A percentile compares a stretch with the other conserved stretches of the same genome.
Conservation (phyloP, 2,797 vertebrate genomes). For the Lagothrix lagotricha region DNA sequence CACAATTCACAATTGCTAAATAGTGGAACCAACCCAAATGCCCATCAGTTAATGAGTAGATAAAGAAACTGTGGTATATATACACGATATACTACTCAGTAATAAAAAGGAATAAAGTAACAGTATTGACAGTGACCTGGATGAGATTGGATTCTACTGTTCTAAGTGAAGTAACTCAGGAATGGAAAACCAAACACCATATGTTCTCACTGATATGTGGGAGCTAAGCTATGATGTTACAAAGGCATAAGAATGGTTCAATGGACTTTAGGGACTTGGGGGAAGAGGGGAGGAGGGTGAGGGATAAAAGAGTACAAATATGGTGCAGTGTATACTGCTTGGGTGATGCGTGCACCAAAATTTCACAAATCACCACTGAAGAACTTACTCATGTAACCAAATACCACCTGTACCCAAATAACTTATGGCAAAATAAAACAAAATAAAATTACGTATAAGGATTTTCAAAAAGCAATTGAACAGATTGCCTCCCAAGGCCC, state of each 20-base stretch:
- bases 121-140: no score
- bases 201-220: no score
- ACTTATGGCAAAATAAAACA: neutral
- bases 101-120: no score
- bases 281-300: no score
- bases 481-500: neutral
- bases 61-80: neutral
- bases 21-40: neutral
- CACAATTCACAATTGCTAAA: neutral
- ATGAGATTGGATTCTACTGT: no score
- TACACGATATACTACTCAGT: no score
- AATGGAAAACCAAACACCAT: no score
- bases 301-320: neutral
- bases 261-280: no score
- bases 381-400: neutral
- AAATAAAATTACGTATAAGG: neutral
- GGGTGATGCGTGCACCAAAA: neutral
- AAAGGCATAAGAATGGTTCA: no score
- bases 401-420: neutral
- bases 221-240: no score
- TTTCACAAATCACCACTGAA: neutral
- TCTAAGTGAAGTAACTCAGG: no score
- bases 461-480: neutral
- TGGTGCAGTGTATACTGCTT: neutral
- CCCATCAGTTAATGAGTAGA: neutral